A percentile compares a stretch with the other conserved stretches of the same genome.
These are phyloP conservation scores for Ariopsis seemanni DNA, from an alignment of 2,113 vertebrate genomes.

Conservation along the genomic window DNA sequence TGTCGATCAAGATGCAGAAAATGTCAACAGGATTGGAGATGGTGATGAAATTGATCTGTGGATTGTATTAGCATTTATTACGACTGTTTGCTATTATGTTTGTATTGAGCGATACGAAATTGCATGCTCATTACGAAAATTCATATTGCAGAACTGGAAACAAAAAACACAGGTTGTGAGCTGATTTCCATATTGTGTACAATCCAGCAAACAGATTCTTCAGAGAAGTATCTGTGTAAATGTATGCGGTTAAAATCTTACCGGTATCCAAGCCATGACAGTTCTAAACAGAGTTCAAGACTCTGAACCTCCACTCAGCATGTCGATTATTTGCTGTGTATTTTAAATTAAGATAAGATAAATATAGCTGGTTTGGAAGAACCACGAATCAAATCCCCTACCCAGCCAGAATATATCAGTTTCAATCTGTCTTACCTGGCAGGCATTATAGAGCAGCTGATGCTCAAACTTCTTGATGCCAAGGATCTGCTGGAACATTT, in stretches of 20 bases:
- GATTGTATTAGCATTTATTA: background rate
- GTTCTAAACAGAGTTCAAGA: background rate
- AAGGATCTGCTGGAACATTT: slow-evolving; percentile 98
- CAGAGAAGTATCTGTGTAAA: no score
- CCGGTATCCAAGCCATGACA: no score
- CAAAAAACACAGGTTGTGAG: no score
- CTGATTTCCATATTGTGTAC: no score
- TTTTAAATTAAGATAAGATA: background rate
- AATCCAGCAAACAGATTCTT: no score
- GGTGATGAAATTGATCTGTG: background rate
- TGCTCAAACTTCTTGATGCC: slow-evolving; percentile 99
- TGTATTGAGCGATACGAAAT: background rate
- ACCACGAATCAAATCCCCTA: background rate
- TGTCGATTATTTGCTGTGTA: background rate
- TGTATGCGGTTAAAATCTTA: no score
- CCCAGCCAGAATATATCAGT: background rate
- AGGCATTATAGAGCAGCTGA: slow-evolving; percentile 96
- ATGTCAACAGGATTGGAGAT: background rate
- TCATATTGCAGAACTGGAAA: no score
- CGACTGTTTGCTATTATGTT: background rate
- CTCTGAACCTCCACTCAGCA: background rate
- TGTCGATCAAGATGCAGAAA: background rate
- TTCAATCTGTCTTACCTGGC: slow-evolving; percentile 81
- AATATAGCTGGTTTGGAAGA: background rate
- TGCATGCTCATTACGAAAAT: no score